Evolutionary conservation across 2,113 vertebrate genomes (phyloP).

Genomic region (Rutilus rutilus): DNA sequence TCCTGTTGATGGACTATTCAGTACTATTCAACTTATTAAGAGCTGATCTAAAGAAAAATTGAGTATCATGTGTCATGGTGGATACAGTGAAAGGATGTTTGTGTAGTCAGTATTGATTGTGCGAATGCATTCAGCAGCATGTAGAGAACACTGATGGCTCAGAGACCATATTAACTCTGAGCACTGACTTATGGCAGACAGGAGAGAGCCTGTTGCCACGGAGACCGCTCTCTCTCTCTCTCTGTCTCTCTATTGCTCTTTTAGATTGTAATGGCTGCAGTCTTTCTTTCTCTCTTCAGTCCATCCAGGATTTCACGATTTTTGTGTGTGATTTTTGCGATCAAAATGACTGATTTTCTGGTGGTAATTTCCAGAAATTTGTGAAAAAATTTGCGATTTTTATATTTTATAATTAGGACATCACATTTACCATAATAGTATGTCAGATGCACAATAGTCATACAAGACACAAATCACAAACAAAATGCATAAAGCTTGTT

Average conservation of each 20-base stretch:
- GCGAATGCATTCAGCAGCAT: constrained; percentile 26
- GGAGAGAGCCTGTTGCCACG: constrained; percentile 74
- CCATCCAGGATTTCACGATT: too few species aligned
- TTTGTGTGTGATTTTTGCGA: too few species aligned
- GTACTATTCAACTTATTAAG: not conserved
- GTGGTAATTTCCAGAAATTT: too few species aligned
- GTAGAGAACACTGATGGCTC: constrained; percentile 48
- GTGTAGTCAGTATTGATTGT: constrained; percentile 25
- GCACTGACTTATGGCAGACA: constrained; percentile 67
- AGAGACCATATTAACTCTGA: constrained; percentile 60
- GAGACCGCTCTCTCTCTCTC: constrained; percentile 66
- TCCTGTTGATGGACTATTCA: constrained; percentile 22
- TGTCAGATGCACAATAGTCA: too few species aligned
- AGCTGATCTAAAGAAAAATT: constrained; percentile 8
- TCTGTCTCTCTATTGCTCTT: constrained; percentile 53
- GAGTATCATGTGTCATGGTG: not conserved
- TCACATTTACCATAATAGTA: too few species aligned
- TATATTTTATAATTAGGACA: too few species aligned
- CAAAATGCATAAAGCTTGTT: too few species aligned
- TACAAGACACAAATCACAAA: too few species aligned
- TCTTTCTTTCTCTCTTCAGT: not conserved
- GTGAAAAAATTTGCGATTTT: too few species aligned
- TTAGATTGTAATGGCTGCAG: not conserved
- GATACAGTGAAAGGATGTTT: constrained; percentile 17
- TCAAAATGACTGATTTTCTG: too few species aligned